phyloP scores from a whole-genome alignment of 2,797 vertebrate species.

The Vespertilio murinus region DNA sequence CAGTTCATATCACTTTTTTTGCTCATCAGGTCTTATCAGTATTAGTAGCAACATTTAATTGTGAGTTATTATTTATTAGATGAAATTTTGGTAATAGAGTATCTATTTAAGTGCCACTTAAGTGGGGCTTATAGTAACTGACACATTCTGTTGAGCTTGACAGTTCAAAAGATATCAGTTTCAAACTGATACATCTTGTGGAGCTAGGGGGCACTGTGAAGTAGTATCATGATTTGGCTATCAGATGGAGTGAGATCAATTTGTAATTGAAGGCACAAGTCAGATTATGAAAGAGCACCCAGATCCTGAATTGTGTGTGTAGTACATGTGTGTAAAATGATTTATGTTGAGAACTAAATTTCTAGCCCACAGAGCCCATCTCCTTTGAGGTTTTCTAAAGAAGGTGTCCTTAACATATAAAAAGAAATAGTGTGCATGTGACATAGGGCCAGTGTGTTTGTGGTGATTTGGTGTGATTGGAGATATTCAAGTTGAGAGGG shows the following conservation, averaged over 20 bases:
- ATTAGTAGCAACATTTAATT: constrained; percentile 31
- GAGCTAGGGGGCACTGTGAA: constrained; percentile 69
- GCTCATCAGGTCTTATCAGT: neutral
- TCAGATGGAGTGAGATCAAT: neutral
- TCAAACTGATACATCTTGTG: neutral
- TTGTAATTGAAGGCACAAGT: constrained; percentile 57
- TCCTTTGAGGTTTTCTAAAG: constrained; percentile 23
- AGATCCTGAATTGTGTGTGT: constrained; percentile 5
- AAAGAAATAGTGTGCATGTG: constrained; percentile 39
- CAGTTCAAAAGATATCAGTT: constrained; percentile 44
- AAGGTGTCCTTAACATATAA: constrained; percentile 6
- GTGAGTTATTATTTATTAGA: constrained; percentile 40
- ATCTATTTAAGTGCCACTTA: constrained; percentile 19
- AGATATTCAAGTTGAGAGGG: neutral
- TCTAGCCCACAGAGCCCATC: neutral
- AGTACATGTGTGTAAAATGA: neutral
- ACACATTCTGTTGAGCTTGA: constrained; percentile 31
- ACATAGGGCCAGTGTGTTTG: neutral
- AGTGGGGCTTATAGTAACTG: constrained; percentile 1
- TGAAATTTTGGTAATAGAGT: neutral
- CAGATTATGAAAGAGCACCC: neutral
- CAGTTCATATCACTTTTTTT: neutral
- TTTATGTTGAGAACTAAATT: neutral
- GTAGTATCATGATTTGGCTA: constrained; percentile 1
- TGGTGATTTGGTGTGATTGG: constrained; percentile 20